These are phyloP conservation scores for Crotophaga sulcirostris DNA, from an alignment of 2,113 vertebrate genomes.

Conservation along the genomic window DNA sequence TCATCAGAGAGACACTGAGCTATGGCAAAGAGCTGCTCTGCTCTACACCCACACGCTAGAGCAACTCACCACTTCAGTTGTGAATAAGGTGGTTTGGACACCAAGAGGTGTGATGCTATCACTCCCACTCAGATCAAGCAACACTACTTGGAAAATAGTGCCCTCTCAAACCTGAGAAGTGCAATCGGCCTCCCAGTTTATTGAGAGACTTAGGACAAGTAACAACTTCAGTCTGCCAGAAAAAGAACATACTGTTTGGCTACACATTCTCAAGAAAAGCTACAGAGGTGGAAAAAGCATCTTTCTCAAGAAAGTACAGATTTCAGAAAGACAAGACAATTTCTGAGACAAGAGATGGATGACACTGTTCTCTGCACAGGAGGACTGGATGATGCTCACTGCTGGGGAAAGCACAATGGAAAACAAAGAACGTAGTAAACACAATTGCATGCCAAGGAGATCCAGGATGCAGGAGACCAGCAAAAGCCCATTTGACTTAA, in stretches of 20 bases:
- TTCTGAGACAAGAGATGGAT: too few species aligned
- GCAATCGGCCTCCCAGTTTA: neutral
- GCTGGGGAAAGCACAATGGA: too few species aligned
- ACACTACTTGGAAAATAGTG: neutral
- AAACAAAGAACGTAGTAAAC: too few species aligned
- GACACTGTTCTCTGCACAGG: too few species aligned
- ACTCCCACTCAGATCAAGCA: neutral
- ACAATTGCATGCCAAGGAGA: too few species aligned
- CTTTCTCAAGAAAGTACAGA: too few species aligned
- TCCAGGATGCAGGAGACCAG: too few species aligned
- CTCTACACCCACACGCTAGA: rapidly evolving
- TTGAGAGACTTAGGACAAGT: neutral
- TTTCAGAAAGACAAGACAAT: too few species aligned
- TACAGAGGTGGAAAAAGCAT: neutral
- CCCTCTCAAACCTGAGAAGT: neutral
- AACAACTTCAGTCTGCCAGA: neutral
- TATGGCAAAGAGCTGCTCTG: neutral
- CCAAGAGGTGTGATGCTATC: neutral
- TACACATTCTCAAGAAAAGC: neutral
- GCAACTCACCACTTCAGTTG: neutral
- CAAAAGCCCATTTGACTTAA: too few species aligned
- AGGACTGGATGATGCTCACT: too few species aligned
- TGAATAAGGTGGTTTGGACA: neutral
- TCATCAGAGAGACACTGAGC: neutral
- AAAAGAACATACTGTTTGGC: neutral